Conservation (phyloP, 53 echinoderm and acorn worm genomes). For the Hippasteria phrygiana region DNA sequence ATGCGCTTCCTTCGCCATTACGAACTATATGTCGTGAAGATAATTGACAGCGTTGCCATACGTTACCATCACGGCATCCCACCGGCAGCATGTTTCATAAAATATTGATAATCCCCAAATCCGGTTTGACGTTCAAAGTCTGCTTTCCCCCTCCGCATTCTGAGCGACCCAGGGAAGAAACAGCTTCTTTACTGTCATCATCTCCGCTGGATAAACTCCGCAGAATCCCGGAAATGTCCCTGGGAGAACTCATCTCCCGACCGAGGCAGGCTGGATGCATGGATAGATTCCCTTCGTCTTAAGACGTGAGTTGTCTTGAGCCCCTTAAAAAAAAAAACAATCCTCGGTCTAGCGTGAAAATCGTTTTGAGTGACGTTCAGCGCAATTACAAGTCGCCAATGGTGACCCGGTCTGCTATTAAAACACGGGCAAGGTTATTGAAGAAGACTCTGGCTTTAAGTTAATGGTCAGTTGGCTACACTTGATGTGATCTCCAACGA, state of each 20-base stretch:
- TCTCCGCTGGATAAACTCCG: conserved; percentile 25
- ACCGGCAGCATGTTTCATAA: conserved; percentile 35
- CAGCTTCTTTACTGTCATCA: not conserved
- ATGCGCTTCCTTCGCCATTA: not conserved
- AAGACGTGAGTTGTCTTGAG: not conserved
- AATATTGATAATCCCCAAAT: conserved; percentile 44
- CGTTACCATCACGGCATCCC: not conserved
- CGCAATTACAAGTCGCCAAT: not conserved
- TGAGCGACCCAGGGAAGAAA: not conserved
- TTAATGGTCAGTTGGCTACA: not conserved
- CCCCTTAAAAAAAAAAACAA: not conserved
- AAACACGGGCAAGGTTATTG: not conserved
- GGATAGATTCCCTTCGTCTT: not conserved
- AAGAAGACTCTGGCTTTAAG: not conserved
- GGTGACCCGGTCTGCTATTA: not conserved
- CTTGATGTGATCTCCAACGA: not conserved
- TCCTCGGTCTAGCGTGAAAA: conserved; percentile 37
- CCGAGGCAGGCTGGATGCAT: conserved; percentile 21
- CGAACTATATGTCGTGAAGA: not conserved
- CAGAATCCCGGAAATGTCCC: conserved; percentile 20
- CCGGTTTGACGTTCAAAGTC: conserved; percentile 1
- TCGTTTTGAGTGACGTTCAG: conserved; percentile 2
- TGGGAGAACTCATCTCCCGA: not conserved
- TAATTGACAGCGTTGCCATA: not conserved
- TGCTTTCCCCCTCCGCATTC: not conserved